Evolutionary conservation across 2,797 vertebrate genomes (phyloP), one percentile per base, ranked within the genome.

Genomic region (Sebastes minor): DNA sequence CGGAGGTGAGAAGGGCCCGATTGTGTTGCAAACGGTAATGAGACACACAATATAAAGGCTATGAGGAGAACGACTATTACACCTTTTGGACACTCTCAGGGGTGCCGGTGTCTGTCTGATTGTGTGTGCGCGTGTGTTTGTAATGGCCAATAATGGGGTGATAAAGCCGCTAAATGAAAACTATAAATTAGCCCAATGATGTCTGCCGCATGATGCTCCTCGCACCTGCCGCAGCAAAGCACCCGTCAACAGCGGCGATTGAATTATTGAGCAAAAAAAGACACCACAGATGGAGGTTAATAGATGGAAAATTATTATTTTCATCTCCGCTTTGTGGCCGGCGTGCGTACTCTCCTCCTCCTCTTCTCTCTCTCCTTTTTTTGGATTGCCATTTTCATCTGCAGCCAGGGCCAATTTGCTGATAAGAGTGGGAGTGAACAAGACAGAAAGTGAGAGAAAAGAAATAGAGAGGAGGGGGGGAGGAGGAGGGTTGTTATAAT

Each of bases 101-200:
- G 61, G 27, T 71, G 64, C 52, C 8, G 4, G 60, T 68, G 65
- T 67, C 42, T 9, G 4, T 60, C 13, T 74, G 27, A 20, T 1
- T 55, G 56, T 69, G 65, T 67, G 22, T 65, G 22, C 62, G 23
- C 28, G 60, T 74, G 12, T 64, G 68, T 71, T 68, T 70, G 32
- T 76, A 62, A 30, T 71, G 55, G 38, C 60, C 71, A 52, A 33
- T 91, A 89, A 92, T 78, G 67, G 66, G 68, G 80, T 76, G 68
- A 77, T 91, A 84, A 87, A 88, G 62, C 78, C 56, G 46, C 66
- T 70, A 83, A 91, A 91, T 88, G 73, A 89, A 86, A 91, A 71
- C 80, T 65, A 81, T 91, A 83, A 92, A 91, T 91, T 69, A 84
- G 55, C 73, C 61, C 73, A 62, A 61, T 76, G 74, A 78, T 74